A percentile compares a stretch with the other conserved stretches of the same genome.
Conservation (phyloP, 2,888 invertebrate genomes). For the Drosophila antonietae region DNA sequence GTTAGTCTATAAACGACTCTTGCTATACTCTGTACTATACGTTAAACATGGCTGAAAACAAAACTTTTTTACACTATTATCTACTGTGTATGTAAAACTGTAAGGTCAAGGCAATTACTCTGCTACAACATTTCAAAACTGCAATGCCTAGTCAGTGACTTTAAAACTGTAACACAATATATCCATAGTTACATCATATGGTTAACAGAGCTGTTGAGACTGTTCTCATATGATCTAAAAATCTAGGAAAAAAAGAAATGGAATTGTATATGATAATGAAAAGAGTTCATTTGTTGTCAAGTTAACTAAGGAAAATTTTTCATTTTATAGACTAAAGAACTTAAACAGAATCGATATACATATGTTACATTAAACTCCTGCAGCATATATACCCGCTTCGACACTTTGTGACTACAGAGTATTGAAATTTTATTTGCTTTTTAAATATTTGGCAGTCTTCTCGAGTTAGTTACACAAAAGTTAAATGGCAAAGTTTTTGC, state of each 20-base stretch:
- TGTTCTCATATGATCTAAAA: no score
- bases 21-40: neutral
- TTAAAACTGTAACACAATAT: no score
- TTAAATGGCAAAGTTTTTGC: constrained; percentile 71
- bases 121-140: no score
- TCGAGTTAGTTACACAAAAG: constrained; percentile 65
- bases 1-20: neutral
- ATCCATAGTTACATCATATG: no score
- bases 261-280: neutral
- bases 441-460: constrained; percentile 74
- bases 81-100: neutral
- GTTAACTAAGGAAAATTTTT: no score
- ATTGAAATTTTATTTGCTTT: constrained; percentile 36
- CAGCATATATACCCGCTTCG: neutral
- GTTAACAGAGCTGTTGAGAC: no score
- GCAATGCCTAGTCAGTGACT: no score
- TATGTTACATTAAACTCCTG: accelerated
- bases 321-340: neutral
- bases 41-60: neutral
- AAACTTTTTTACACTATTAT: no score
- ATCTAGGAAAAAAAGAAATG: neutral
- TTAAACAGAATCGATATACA: no score
- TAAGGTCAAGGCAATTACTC: neutral
- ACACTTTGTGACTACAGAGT: neutral
- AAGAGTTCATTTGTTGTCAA: neutral